Percentiles rank a stretch among this genome's conserved stretches.
phyloP scores from a whole-genome alignment of 2,888 invertebrate genomes.

The Hirtodrosophila confusa region DNA sequence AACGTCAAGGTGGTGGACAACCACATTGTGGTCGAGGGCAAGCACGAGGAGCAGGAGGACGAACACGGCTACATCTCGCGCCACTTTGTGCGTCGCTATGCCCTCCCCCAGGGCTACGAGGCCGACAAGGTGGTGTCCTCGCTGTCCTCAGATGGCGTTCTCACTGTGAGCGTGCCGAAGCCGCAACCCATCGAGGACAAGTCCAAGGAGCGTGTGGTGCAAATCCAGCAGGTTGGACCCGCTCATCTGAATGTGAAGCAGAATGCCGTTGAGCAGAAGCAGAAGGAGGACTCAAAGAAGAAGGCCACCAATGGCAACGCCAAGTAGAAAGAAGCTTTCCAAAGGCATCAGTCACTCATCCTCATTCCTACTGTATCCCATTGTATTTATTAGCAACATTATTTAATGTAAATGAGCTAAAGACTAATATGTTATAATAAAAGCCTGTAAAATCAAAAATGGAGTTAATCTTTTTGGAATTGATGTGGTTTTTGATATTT shows the following conservation, averaged over 20 bases:
- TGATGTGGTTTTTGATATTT: no score
- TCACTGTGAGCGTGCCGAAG: slow-evolving; percentile 88
- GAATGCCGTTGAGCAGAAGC: slow-evolving; percentile 18
- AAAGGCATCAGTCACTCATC: background rate
- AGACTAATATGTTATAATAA: slow-evolving; percentile 12
- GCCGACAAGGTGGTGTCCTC: slow-evolving; percentile 89
- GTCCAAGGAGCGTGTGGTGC: slow-evolving; percentile 85
- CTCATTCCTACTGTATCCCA: slow-evolving; percentile 5
- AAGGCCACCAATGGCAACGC: slow-evolving; percentile 24
- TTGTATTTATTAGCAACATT: slow-evolving; percentile 8
- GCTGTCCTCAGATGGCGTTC: slow-evolving; percentile 90
- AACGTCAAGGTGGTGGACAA: slow-evolving; percentile 91
- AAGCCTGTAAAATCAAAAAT: background rate
- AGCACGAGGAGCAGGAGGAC: slow-evolving; percentile 90
- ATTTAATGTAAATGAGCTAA: slow-evolving; percentile 15
- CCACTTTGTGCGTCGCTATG: slow-evolving; percentile 90
- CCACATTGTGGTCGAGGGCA: slow-evolving; percentile 89
- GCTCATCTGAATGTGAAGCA: slow-evolving; percentile 83
- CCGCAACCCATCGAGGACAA: slow-evolving; percentile 85
- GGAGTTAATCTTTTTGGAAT: no score
- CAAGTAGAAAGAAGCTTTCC: slow-evolving; percentile 5
- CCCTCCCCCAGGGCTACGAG: slow-evolving; percentile 90
- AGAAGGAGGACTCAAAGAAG: slow-evolving; percentile 12
- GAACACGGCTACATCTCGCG: slow-evolving; percentile 90
- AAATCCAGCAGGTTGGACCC: slow-evolving; percentile 88